Conservation (phyloP, 1,140 invertebrate genomes). For the Drosophila repleta region DNA sequence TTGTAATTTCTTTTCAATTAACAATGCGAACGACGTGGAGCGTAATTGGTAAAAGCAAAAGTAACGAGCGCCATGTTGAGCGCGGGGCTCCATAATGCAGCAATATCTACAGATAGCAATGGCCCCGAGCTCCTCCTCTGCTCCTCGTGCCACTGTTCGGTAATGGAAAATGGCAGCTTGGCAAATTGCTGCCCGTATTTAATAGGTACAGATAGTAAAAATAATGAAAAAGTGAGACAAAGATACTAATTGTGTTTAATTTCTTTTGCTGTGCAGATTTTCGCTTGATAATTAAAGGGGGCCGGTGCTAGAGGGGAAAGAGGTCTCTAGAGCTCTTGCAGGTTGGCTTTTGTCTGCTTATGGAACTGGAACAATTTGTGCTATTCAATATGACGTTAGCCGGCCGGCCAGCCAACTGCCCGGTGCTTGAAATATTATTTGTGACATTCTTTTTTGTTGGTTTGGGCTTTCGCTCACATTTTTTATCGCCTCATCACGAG, state of each 20-base stretch:
- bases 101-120: conserved; percentile 22
- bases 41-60: conserved; percentile 72
- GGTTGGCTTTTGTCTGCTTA: conserved; percentile 47
- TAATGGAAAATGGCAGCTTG: conserved; percentile 30
- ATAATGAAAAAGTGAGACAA: conserved; percentile 10
- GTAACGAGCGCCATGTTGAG: conserved; percentile 32
- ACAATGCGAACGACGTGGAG: conserved; percentile 57
- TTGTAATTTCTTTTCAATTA: conserved; percentile 79
- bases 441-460: conserved; percentile 2
- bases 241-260: conserved; percentile 72
- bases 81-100: conserved; percentile 21
- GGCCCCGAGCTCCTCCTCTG: neutral
- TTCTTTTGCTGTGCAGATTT: conserved; percentile 52
- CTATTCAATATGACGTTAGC: conserved; percentile 41
- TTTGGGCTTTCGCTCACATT: conserved; percentile 17
- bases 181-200: conserved; percentile 64
- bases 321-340: neutral
- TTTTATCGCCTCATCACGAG: conserved; percentile 10
- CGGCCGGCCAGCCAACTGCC: conserved; percentile 9
- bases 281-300: conserved; percentile 12
- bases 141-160: neutral
- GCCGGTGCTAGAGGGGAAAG: neutral
- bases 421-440: conserved; percentile 48
- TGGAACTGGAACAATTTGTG: conserved; percentile 71
- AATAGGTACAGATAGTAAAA: conserved; percentile 63